Conservation (phyloP, 1,140 invertebrate species). For the Drosophila pallidifrons region DNA sequence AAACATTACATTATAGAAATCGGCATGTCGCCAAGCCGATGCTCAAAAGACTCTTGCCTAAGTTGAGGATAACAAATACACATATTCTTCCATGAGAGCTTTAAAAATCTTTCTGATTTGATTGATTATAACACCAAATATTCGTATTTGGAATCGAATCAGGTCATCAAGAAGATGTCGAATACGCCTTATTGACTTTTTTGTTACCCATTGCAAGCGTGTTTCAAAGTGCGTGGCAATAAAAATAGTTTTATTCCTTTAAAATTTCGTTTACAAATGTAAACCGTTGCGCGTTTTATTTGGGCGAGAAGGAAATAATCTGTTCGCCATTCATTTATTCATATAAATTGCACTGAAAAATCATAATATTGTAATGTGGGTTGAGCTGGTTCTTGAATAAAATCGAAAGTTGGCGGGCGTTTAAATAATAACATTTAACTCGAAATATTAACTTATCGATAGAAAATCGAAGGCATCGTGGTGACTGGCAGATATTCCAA, state of each 20-base stretch:
- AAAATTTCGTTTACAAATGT: slow-evolving; percentile 32
- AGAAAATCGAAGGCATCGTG: neutral
- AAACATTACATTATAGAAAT: neutral
- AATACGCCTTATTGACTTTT: slow-evolving; percentile 4
- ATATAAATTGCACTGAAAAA: neutral
- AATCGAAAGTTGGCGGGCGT: neutral
- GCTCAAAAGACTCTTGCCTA: neutral
- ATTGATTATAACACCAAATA: neutral
- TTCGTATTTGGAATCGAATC: neutral
- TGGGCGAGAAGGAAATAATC: neutral
- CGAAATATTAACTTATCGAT: neutral
- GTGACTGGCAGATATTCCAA: neutral
- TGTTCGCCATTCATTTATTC: neutral
- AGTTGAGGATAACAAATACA: neutral
- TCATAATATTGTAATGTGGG: too few relatives aligned
- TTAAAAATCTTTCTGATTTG: slow-evolving; percentile 19
- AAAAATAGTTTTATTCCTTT: slow-evolving; percentile 29
- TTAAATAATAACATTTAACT: neutral
- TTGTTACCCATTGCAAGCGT: slow-evolving; percentile 32
- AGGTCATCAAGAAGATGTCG: neutral
- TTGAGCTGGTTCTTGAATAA: neutral
- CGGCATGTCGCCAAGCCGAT: neutral
- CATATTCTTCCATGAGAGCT: slow-evolving; percentile 22
- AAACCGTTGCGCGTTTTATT: slow-evolving; percentile 5
- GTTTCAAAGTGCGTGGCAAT: slow-evolving; percentile 37